These are phyloP conservation scores for Chelonoidis abingdonii DNA, from an alignment of 2,113 vertebrate species.

Conservation along the genomic window DNA sequence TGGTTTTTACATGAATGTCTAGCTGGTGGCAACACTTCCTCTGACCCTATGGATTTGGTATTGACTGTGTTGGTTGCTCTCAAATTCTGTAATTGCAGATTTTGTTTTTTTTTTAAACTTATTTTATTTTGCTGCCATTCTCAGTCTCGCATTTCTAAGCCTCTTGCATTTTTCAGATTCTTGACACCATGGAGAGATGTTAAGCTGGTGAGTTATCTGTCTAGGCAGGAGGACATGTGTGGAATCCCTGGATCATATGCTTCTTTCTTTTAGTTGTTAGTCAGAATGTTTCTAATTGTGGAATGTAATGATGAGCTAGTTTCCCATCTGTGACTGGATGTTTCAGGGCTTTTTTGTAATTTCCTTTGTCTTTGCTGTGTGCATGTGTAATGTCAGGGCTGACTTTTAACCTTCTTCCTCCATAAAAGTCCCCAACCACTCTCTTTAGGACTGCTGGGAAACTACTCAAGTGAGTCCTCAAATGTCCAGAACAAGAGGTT, in stretches of 20 bases:
- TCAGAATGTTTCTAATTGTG: neutral
- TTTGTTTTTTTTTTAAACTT: neutral
- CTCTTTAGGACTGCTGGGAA: neutral
- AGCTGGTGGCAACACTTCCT: neutral
- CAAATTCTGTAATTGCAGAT: neutral
- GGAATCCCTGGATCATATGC: neutral
- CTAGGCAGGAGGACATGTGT: neutral
- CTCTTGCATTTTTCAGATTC: slow-evolving; percentile 25
- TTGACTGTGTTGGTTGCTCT: neutral
- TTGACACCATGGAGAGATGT: slow-evolving; percentile 22
- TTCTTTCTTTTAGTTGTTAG: neutral
- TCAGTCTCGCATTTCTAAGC: neutral
- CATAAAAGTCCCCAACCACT: neutral
- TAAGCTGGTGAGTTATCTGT: slow-evolving; percentile 2
- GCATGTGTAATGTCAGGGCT: neutral
- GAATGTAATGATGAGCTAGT: neutral
- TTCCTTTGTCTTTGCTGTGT: neutral
- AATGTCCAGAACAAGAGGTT: neutral
- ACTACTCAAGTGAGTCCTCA: neutral
- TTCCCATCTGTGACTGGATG: neutral
- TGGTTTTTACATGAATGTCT: neutral
- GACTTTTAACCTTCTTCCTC: neutral
- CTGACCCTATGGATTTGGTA: neutral
- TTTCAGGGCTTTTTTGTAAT: neutral
- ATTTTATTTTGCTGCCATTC: neutral